These are phyloP conservation scores for Heterodera schachtii DNA, from an alignment of 1,140 invertebrate species.

Conservation along the genomic window DNA sequence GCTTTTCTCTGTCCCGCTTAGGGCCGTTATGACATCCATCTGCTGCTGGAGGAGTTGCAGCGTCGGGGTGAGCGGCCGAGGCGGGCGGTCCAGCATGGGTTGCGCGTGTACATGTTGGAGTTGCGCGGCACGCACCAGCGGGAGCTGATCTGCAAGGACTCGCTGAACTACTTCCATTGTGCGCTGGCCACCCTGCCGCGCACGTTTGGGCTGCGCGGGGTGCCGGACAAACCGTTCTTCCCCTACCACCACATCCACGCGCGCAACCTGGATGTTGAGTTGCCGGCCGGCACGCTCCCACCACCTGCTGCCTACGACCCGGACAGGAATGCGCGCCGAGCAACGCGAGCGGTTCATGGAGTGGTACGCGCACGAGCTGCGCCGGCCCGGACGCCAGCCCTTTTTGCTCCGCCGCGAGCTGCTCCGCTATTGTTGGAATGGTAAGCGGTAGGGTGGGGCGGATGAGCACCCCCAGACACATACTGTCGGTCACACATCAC, in stretches of 20 bases:
- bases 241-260: conserved; percentile 11
- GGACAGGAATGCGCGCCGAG: not conserved
- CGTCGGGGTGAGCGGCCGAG: not conserved
- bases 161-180: conserved; percentile 24
- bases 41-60: not conserved
- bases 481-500: too few relatives aligned
- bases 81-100: not conserved
- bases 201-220: conserved; percentile 9
- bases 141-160: conserved; percentile 24
- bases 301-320: conserved; percentile 8
- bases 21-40: not conserved
- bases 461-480: too few relatives aligned
- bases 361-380: not conserved
- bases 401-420: conserved; percentile 10
- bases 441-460: not conserved
- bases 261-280: conserved; percentile 2
- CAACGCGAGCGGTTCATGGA: not conserved
- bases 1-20: not conserved
- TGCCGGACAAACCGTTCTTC: conserved; percentile 13
- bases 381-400: not conserved
- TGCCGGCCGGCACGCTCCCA: not conserved
- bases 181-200: conserved; percentile 7
- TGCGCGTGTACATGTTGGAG: conserved; percentile 1
- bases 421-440: conserved; percentile 1
- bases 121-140: not conserved